Conservation (phyloP, 2,113 vertebrate genomes). For the human (Homo sapiens) region GRCh38 chr3:137268501-137269000, state of each 20-base stretch:
- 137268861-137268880: not conserved
- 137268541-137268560: not conserved
- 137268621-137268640: slow-evolving; percentile 23
- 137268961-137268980: not conserved
- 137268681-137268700: not conserved
- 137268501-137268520: not conserved
- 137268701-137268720: not conserved
- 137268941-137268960: not conserved
- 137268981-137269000: not conserved
- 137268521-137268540: not conserved
- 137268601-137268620: not conserved
- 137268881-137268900: not conserved
- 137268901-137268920: not conserved
- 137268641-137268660: slow-evolving; percentile 27
- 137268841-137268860: not conserved
- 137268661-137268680: slow-evolving; percentile 6
- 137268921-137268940: not conserved
- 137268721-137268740: not conserved
- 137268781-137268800: slow-evolving; percentile 13
- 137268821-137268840: not conserved
- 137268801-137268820: not conserved
- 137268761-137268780: not conserved
- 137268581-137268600: not conserved
- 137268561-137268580: not conserved
- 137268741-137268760: not conserved